Evolutionary conservation across 2,888 invertebrate species (phyloP).

Genomic region (Spicauda simplicius): DNA sequence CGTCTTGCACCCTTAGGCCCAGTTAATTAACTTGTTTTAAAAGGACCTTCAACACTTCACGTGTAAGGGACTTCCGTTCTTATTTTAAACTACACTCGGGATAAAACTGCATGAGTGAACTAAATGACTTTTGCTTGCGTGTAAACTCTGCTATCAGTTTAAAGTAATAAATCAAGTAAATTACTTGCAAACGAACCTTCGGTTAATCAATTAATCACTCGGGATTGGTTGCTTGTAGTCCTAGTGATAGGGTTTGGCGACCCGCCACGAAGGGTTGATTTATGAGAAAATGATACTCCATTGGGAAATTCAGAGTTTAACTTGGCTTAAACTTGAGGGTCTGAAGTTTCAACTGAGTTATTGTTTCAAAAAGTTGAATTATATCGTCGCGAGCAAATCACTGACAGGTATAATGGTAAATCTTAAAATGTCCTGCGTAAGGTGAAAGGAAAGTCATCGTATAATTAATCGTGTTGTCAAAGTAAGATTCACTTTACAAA

Average conservation of each 20-base stretch:
- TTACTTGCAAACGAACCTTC: constrained; percentile 68
- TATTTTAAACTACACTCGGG: constrained; percentile 39
- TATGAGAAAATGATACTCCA: constrained; percentile 78
- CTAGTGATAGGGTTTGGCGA: constrained; percentile 66
- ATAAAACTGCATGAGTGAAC: constrained; percentile 43
- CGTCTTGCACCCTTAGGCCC: constrained; percentile 46
- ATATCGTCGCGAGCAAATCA: constrained; percentile 9
- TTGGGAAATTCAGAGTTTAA: constrained; percentile 63
- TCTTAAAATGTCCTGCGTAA: neutral
- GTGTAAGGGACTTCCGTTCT: constrained; percentile 39
- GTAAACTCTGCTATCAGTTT: constrained; percentile 39
- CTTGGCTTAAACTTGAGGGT: constrained; percentile 38
- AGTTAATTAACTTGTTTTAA: constrained; percentile 49
- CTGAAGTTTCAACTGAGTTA: constrained; percentile 36
- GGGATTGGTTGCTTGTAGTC: constrained; percentile 65
- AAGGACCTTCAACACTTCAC: constrained; percentile 41
- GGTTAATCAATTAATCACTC: constrained; percentile 81
- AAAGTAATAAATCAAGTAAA: constrained; percentile 75
- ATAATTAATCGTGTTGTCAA: neutral
- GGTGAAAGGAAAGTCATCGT: neutral
- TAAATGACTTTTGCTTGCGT: constrained; percentile 42
- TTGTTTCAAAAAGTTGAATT: constrained; percentile 33
- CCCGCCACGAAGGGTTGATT: constrained; percentile 72
- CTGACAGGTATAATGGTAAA: neutral
- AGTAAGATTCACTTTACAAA: too few relatives aligned